phyloP scores from a whole-genome alignment of 2,113 vertebrate species.

The Psilopsiagon aymara region DNA sequence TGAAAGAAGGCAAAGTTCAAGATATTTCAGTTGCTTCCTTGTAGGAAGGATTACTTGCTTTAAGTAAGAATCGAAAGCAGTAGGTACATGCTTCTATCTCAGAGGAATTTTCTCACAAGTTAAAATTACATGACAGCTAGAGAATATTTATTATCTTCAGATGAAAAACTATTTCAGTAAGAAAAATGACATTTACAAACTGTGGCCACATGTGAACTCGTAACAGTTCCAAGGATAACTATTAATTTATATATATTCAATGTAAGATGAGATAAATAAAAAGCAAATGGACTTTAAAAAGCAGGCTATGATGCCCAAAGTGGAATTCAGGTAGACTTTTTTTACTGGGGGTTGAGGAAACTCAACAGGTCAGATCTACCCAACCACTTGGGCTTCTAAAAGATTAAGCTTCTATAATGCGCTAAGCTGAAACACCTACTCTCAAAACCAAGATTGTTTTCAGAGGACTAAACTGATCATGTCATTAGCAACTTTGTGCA shows the following conservation, averaged over 20 bases:
- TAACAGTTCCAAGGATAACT: neutral
- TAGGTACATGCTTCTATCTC: neutral
- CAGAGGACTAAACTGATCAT: neutral
- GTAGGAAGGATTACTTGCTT: neutral
- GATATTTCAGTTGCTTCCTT: neutral
- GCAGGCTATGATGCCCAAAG: neutral
- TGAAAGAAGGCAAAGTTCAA: neutral
- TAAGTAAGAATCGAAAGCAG: neutral
- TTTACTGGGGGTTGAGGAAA: neutral
- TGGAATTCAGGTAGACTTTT: neutral
- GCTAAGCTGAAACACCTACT: neutral
- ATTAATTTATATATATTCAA: neutral
- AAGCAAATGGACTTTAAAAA: neutral
- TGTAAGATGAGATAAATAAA: neutral
- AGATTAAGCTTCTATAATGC: neutral
- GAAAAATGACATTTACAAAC: neutral
- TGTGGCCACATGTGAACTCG: neutral
- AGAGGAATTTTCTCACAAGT: neutral
- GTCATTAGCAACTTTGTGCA: neutral
- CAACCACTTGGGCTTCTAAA: neutral
- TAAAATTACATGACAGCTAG: neutral
- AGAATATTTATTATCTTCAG: neutral
- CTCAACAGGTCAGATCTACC: neutral
- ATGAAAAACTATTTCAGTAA: neutral
- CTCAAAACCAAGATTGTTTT: neutral